A percentile compares a stretch with the other conserved stretches of the same genome.
These are phyloP conservation scores for Tachycineta bicolor DNA, from an alignment of 2,113 vertebrate genomes.

Conservation along the genomic window DNA sequence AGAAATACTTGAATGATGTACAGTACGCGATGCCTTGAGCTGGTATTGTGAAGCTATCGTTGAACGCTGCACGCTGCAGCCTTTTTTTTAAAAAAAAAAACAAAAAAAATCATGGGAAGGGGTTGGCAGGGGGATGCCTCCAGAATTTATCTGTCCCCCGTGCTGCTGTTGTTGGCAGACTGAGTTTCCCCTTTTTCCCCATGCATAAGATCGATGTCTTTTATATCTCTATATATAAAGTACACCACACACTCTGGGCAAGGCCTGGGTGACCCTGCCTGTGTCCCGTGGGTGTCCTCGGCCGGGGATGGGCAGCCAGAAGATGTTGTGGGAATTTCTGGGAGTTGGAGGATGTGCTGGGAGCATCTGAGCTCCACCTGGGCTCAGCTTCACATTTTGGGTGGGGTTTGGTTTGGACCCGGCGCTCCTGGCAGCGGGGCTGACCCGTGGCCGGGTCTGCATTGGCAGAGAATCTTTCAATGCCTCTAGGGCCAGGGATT, in stretches of 20 bases:
- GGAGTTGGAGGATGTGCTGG: not conserved
- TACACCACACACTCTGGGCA: not conserved
- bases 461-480: not conserved
- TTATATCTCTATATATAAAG: rapidly evolving
- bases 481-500: not conserved
- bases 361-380: not conserved
- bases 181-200: not conserved
- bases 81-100: not conserved
- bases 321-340: not conserved
- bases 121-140: not conserved
- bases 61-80: slow-evolving; percentile 25
- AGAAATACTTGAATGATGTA: slow-evolving; percentile 76
- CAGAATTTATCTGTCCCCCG: not conserved
- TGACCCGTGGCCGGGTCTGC: not conserved
- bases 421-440: rapidly evolving
- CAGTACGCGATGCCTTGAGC: slow-evolving; percentile 40
- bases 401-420: not conserved
- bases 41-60: slow-evolving; percentile 26
- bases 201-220: rapidly evolving
- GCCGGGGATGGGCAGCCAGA: not conserved
- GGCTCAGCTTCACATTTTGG: rapidly evolving
- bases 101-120: not conserved
- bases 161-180: not conserved
- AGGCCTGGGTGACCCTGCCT: not conserved
- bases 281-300: rapidly evolving